These are phyloP conservation scores for Tryphoninae sp. DNA, from an alignment of 2,888 invertebrate genomes.

Conservation along the genomic window DNA sequence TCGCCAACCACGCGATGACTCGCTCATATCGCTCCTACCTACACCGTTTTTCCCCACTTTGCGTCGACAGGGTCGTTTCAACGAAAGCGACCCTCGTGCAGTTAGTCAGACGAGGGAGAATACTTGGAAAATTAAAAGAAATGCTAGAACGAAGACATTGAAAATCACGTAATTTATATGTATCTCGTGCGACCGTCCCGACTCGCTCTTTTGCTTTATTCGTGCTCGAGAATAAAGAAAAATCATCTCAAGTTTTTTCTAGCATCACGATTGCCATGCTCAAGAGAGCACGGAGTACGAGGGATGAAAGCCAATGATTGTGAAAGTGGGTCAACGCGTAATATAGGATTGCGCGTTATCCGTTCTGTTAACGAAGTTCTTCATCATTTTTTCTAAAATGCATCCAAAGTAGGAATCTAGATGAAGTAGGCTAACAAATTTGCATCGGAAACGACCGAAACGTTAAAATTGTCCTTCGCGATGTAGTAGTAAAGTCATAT, in stretches of 20 bases:
- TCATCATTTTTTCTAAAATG: slow-evolving; percentile 6
- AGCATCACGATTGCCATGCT: slow-evolving; percentile 19
- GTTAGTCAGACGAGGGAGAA: slow-evolving; percentile 7
- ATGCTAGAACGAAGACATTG: slow-evolving; percentile 18
- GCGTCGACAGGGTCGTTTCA: slow-evolving; percentile 19
- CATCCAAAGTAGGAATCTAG: neutral
- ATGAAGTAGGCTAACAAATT: no score
- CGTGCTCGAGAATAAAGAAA: slow-evolving; percentile 55
- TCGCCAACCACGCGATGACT: slow-evolving; percentile 39
- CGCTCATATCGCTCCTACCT: slow-evolving; percentile 42
- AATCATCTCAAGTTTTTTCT: slow-evolving; percentile 43
- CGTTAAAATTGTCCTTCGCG: no score
- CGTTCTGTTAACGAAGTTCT: slow-evolving; percentile 45
- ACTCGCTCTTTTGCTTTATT: slow-evolving; percentile 3
- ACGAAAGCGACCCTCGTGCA: slow-evolving; percentile 1
- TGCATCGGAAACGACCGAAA: no score
- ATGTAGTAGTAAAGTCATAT: no score
- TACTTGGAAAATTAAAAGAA: slow-evolving; percentile 54
- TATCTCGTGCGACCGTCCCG: slow-evolving; percentile 39
- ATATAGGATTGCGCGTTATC: slow-evolving; percentile 45
- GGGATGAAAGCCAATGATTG: slow-evolving; percentile 47
- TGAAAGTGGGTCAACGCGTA: slow-evolving; percentile 36
- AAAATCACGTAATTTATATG: slow-evolving; percentile 59
- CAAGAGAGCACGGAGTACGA: neutral
- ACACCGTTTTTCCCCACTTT: slow-evolving; percentile 9